Evolutionary conservation across 2,797 vertebrate genomes (phyloP).

Genomic region (Hirundo rustica): DNA sequence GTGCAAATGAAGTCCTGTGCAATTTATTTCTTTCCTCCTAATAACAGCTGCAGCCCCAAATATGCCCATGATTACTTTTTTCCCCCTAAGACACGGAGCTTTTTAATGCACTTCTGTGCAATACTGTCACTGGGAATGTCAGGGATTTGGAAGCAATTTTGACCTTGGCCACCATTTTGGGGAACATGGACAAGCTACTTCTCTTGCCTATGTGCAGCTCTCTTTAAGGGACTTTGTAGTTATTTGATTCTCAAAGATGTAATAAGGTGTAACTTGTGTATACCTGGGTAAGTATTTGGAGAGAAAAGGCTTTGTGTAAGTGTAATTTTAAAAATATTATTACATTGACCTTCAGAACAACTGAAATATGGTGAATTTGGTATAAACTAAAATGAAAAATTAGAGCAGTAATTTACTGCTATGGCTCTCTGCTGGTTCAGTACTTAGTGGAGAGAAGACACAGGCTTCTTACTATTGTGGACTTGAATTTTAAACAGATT

Average conservation of each 20-base stretch:
- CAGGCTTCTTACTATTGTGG: background rate
- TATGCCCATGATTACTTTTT: background rate
- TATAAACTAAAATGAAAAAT: conserved; percentile 4
- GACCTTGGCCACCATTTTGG: background rate
- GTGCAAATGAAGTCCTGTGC: background rate
- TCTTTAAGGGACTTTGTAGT: background rate
- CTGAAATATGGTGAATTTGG: background rate
- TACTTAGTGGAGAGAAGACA: background rate
- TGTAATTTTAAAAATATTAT: background rate
- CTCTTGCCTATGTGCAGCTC: background rate
- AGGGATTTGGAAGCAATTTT: background rate
- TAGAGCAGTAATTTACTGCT: background rate
- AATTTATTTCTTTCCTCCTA: conserved; percentile 20
- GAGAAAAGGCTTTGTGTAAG: background rate
- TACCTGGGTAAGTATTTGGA: background rate
- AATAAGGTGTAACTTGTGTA: background rate
- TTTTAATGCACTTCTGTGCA: background rate
- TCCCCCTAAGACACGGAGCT: background rate
- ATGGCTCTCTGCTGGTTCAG: background rate
- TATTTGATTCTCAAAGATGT: background rate
- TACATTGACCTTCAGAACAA: background rate
- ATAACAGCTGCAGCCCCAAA: background rate
- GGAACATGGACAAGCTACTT: background rate
- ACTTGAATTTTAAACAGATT: conserved; percentile 19
- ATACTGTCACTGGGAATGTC: background rate